These are phyloP conservation scores for Pao palembangensis DNA, from an alignment of 2,113 vertebrate genomes.

Conservation along the genomic window DNA sequence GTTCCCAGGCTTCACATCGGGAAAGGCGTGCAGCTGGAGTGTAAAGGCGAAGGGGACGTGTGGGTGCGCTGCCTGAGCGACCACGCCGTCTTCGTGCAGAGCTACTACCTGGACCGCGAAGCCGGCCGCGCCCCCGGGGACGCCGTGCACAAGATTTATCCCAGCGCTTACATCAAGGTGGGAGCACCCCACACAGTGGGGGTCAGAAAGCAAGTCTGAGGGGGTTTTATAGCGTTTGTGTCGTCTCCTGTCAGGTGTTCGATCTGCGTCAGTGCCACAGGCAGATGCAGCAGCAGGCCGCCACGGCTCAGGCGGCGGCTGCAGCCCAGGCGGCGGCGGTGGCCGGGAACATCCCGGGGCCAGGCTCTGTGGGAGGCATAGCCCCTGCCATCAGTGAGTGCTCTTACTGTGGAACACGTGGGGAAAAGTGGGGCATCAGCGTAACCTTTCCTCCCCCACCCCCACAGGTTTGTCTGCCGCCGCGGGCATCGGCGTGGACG, in stretches of 20 bases:
- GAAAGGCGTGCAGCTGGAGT: constrained; percentile 95
- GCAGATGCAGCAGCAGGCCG: constrained; percentile 98
- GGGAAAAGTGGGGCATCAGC: no score
- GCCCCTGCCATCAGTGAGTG: constrained; percentile 96
- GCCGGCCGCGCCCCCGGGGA: constrained; percentile 93
- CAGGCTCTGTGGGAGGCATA: constrained; percentile 93
- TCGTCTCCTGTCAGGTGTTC: constrained; percentile 82
- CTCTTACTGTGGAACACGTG: background rate
- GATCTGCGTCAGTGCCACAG: constrained; percentile 94
- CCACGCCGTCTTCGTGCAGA: constrained; percentile 97
- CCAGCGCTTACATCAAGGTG: constrained; percentile 97
- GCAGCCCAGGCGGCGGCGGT: constrained; percentile 93
- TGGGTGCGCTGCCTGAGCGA: constrained; percentile 97
- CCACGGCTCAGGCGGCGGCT: constrained; percentile 91
- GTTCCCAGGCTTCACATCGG: constrained; percentile 89
- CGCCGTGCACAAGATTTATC: constrained; percentile 98
- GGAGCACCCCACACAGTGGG: no score
- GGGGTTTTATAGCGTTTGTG: background rate
- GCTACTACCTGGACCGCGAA: constrained; percentile 96
- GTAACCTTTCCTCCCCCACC: constrained; percentile 1
- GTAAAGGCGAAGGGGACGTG: constrained; percentile 96
- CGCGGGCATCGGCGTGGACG: constrained; percentile 93
- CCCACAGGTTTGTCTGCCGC: constrained; percentile 87
- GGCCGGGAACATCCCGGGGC: constrained; percentile 94
- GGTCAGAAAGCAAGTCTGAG: background rate